Percentiles rank a stretch among this genome's conserved stretches.
These are phyloP conservation scores for Xerus rutilus DNA, from an alignment of 2,797 vertebrate species.

Conservation along the genomic window DNA sequence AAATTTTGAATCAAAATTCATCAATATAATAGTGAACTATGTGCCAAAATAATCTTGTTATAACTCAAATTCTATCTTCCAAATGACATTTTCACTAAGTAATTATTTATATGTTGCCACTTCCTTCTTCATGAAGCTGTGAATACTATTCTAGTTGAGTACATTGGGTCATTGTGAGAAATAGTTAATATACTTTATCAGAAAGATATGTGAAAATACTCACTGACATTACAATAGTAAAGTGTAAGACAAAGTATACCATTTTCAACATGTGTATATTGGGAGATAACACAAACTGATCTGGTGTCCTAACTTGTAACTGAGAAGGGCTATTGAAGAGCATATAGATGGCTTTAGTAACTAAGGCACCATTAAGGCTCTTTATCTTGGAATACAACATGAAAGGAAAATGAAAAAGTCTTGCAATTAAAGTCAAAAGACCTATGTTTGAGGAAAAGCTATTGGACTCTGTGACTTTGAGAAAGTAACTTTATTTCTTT, in stretches of 20 bases:
- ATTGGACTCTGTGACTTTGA: neutral
- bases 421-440: neutral
- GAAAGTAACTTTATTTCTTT: constrained; percentile 6
- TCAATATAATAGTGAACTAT: neutral
- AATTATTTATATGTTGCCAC: neutral
- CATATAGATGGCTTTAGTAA: neutral
- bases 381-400: neutral
- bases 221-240: neutral
- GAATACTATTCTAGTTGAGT: neutral
- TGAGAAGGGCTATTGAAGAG: neutral
- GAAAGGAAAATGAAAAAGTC: neutral
- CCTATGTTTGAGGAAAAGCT: neutral
- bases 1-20: neutral
- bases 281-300: neutral
- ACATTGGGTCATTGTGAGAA: neutral
- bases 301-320: neutral
- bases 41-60: neutral
- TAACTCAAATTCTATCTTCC: neutral
- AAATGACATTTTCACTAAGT: neutral
- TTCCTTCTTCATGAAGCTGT: neutral
- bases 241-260: neutral
- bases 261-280: neutral
- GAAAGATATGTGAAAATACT: neutral
- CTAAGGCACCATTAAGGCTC: neutral
- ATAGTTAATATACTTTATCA: neutral